These are phyloP conservation scores for Stramonita haemastoma DNA, from an alignment of 2,888 invertebrate species.

Conservation along the genomic window DNA sequence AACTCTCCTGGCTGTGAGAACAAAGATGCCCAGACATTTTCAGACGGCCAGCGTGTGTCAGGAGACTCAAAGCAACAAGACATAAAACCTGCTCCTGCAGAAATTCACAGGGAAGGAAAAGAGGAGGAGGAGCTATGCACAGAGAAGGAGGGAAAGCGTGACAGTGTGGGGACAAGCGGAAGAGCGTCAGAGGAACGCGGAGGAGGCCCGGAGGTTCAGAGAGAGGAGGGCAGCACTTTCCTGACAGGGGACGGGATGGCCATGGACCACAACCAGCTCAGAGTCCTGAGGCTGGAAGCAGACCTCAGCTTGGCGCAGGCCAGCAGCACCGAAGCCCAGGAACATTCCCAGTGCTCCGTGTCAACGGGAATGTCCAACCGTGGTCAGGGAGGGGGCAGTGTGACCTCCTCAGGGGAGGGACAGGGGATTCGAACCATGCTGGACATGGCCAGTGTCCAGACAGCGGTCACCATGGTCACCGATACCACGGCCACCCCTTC, in stretches of 20 bases:
- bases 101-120: neutral
- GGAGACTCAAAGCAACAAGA: neutral
- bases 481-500: neutral
- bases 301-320: conserved; percentile 4
- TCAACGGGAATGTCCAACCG: neutral
- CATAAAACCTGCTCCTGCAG: neutral
- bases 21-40: neutral
- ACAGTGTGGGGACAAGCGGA: neutral
- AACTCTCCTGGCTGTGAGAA: neutral
- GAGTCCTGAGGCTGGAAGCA: neutral
- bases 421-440: conserved; percentile 16
- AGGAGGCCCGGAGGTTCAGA: neutral
- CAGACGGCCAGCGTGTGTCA: neutral
- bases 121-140: neutral
- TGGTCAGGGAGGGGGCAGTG: neutral
- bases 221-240: conserved; percentile 39
- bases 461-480: conserved; percentile 15
- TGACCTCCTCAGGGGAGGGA: neutral
- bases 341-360: neutral
- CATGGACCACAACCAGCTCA: neutral
- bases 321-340: neutral
- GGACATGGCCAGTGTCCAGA: conserved; percentile 32
- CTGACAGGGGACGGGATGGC: conserved; percentile 39
- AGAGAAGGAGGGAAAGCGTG: neutral
- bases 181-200: neutral